Evolutionary conservation across 2,113 vertebrate species (phyloP).

Genomic region (Acrocephalus arundinaceus): DNA sequence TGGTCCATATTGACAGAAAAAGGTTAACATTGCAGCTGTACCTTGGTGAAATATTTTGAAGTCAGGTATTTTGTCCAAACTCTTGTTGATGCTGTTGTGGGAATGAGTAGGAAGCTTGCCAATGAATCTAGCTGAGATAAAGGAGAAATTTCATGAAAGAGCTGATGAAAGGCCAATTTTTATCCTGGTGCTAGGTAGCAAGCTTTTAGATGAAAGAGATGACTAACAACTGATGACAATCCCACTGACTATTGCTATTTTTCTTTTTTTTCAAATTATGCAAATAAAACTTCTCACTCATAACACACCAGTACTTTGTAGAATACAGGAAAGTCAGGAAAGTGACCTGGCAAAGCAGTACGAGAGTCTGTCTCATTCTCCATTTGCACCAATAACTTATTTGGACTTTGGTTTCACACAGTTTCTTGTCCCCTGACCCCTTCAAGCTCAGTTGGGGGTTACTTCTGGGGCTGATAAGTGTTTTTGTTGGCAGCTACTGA

Average conservation of each 20-base stretch:
- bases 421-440: neutral
- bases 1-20: neutral
- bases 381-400: neutral
- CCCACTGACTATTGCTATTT: neutral
- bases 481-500: neutral
- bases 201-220: neutral
- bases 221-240: neutral
- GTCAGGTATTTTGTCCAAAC: neutral
- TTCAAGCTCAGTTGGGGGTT: neutral
- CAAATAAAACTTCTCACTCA: neutral
- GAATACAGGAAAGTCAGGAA: neutral
- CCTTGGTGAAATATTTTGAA: neutral
- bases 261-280: neutral
- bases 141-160: neutral
- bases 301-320: neutral
- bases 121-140: neutral
- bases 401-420: neutral
- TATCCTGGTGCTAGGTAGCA: neutral
- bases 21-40: neutral
- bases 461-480: neutral
- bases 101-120: neutral
- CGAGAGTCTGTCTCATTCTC: neutral
- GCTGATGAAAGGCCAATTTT: neutral
- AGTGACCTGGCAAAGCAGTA: neutral
- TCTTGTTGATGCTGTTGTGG: neutral